These are phyloP conservation scores for Leptocoma aspasia DNA, from an alignment of 2,113 vertebrate genomes.

Conservation along the genomic window DNA sequence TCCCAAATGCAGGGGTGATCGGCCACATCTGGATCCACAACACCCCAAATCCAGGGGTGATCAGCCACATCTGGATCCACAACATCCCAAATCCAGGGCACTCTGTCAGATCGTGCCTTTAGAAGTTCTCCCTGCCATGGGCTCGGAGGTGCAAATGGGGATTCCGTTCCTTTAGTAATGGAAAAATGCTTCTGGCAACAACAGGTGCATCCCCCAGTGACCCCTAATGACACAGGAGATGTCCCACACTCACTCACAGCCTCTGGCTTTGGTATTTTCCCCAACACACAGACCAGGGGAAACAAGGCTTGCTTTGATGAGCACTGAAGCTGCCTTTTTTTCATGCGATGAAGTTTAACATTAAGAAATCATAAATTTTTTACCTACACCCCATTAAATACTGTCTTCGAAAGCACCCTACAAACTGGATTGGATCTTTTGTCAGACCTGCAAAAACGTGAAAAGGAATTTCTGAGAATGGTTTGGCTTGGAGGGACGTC, in stretches of 20 bases:
- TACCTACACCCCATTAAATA: not conserved
- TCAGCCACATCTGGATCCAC: not conserved
- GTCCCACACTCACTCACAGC: not conserved
- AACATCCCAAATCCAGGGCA: not conserved
- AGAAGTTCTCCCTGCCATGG: rapidly evolving
- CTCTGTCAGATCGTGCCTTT: not conserved
- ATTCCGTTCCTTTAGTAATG: not conserved
- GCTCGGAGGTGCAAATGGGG: not conserved
- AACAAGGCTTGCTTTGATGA: not conserved
- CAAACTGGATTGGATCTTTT: not conserved
- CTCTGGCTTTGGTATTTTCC: not conserved
- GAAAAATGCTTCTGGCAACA: not conserved
- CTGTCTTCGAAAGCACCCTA: not conserved
- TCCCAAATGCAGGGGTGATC: not conserved
- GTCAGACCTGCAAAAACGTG: not conserved
- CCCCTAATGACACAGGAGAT: not conserved
- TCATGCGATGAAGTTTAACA: not conserved
- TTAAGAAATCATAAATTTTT: not conserved
- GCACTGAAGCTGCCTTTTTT: not conserved
- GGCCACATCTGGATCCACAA: not conserved
- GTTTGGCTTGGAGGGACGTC: not conserved
- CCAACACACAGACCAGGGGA: not conserved
- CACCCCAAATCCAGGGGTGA: rapidly evolving
- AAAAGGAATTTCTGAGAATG: not conserved
- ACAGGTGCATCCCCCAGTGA: not conserved